phyloP scores from a whole-genome alignment of 2,113 vertebrate genomes.

The Corythornis vintsioides region DNA sequence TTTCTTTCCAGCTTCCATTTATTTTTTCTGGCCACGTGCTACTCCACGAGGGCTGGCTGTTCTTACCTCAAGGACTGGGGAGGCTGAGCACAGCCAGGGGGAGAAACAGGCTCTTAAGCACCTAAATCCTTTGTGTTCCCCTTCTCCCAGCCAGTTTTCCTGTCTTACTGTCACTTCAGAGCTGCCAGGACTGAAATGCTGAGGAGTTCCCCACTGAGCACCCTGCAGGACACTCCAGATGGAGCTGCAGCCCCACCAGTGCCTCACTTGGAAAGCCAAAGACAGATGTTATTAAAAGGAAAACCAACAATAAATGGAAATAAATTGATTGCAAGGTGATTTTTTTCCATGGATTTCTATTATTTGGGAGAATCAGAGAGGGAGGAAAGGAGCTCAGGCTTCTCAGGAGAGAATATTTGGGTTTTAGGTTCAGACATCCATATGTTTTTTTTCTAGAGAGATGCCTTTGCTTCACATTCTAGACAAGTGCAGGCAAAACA shows the following conservation, averaged over 20 bases:
- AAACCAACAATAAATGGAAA: neutral
- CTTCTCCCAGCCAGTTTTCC: neutral
- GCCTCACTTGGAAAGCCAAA: neutral
- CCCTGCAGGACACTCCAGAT: neutral
- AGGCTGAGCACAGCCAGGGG: neutral
- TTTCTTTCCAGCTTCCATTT: slow-evolving; percentile 26
- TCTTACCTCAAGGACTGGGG: neutral
- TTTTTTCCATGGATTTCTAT: neutral
- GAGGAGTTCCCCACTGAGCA: neutral
- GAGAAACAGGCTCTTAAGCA: neutral
- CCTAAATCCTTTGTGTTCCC: accelerated
- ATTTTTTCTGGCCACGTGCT: neutral
- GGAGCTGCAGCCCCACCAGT: too few species aligned
- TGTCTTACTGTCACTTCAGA: neutral
- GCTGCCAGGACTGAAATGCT: neutral
- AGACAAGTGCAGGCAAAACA: neutral
- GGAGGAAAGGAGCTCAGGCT: accelerated
- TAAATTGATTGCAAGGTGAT: neutral
- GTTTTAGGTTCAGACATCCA: neutral
- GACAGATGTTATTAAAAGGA: neutral
- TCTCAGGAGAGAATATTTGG: neutral
- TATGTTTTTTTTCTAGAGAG: too few species aligned
- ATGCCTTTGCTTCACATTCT: too few species aligned
- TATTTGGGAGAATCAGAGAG: neutral
- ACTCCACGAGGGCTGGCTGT: accelerated